Conservation (phyloP, 2,888 invertebrate genomes). For the Meiosimyza decipiens region DNA sequence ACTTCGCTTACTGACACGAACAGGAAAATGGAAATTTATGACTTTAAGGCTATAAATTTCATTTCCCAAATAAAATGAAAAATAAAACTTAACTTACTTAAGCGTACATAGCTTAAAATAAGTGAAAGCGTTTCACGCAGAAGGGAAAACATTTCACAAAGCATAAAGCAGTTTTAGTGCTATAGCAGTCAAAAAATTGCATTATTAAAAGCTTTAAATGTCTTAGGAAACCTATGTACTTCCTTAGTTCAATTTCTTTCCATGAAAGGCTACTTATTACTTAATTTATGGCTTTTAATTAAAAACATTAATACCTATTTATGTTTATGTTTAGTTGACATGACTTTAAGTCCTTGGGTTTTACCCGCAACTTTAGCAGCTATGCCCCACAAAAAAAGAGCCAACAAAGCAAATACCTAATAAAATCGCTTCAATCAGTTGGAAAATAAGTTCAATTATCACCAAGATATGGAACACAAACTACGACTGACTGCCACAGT, state of each 20-base stretch:
- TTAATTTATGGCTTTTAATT: constrained; percentile 34
- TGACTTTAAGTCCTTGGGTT: background rate
- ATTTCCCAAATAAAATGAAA: constrained; percentile 4
- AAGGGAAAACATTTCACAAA: too few species aligned
- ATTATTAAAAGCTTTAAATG: too few species aligned
- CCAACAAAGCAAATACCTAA: background rate
- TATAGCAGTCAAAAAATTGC: too few species aligned
- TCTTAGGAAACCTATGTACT: too few species aligned
- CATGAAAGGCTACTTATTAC: too few species aligned
- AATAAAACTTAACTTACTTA: too few species aligned
- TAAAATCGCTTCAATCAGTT: constrained; percentile 24
- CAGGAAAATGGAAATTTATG: constrained; percentile 36
- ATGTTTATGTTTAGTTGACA: background rate
- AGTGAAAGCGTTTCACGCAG: too few species aligned
- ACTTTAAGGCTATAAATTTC: constrained; percentile 32
- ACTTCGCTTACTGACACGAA: constrained; percentile 32
- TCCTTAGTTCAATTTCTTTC: too few species aligned
- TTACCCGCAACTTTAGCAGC: background rate
- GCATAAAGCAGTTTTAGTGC: too few species aligned
- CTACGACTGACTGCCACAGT: too few species aligned
- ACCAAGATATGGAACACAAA: background rate
- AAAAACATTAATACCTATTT: constrained; percentile 27
- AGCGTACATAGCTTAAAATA: too few species aligned
- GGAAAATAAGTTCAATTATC: constrained; percentile 37
- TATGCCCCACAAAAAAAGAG: background rate